phyloP scores from a whole-genome alignment of 2,888 invertebrate species.

The Orthosia incerta region DNA sequence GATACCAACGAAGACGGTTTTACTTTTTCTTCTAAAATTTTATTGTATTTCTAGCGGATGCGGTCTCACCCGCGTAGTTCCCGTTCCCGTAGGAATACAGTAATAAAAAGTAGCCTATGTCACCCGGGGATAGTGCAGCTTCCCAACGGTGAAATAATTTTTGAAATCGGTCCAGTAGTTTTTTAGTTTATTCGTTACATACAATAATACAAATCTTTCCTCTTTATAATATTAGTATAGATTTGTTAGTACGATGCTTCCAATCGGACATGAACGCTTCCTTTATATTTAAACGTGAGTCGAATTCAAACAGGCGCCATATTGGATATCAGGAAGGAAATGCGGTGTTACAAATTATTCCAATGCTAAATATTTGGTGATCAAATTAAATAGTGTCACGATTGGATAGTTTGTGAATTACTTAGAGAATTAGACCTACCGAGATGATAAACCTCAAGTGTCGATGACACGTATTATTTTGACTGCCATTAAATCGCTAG shows the following conservation, averaged over 20 bases:
- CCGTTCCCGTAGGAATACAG: too few species aligned
- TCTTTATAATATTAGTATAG: too few species aligned
- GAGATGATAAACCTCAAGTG: not conserved
- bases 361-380: slow-evolving; percentile 40
- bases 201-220: too few species aligned
- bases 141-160: too few species aligned
- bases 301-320: slow-evolving; percentile 32
- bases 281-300: slow-evolving; percentile 14
- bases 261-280: not conserved
- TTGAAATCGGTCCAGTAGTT: too few species aligned
- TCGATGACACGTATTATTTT: not conserved
- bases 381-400: slow-evolving; percentile 34
- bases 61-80: too few species aligned
- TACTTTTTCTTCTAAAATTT: not conserved
- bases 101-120: too few species aligned
- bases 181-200: too few species aligned
- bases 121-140: too few species aligned
- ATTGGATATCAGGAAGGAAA: slow-evolving; percentile 38
- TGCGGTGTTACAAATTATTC: slow-evolving; percentile 17
- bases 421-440: not conserved
- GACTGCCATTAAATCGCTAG: too few species aligned
- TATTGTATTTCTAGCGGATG: too few species aligned
- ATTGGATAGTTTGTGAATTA: slow-evolving; percentile 5
- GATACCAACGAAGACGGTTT: too few species aligned
- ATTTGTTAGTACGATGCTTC: not conserved